A percentile compares a stretch with the other conserved stretches of the same genome.
phyloP scores from a whole-genome alignment of 1,140 invertebrate species.

The Lethrus apterus region DNA sequence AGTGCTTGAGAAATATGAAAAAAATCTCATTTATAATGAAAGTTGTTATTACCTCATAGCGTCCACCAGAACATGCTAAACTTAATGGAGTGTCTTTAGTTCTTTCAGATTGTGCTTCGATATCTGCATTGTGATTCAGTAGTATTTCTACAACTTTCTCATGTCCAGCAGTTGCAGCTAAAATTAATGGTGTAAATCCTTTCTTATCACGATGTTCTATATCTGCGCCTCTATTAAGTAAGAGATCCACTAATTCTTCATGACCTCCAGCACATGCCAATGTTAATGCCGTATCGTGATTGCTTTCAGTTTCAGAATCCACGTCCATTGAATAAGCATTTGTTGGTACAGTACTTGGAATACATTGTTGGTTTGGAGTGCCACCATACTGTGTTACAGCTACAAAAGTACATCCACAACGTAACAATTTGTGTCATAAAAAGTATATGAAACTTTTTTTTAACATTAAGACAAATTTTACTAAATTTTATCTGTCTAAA shows the following conservation, averaged over 20 bases:
- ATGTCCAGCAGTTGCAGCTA: slow-evolving; percentile 95
- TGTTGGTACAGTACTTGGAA: slow-evolving; percentile 27
- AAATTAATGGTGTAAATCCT: slow-evolving; percentile 94
- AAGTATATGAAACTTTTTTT: too few species aligned
- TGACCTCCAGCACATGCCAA: slow-evolving; percentile 96
- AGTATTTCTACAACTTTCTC: slow-evolving; percentile 91
- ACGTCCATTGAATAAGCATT: slow-evolving; percentile 71
- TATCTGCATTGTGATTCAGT: slow-evolving; percentile 85
- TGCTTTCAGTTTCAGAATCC: slow-evolving; percentile 94
- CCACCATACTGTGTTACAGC: slow-evolving; percentile 36
- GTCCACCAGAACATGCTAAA: slow-evolving; percentile 92
- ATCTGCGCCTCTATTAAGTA: slow-evolving; percentile 83
- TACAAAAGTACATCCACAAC: slow-evolving; percentile 9
- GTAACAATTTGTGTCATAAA: too few species aligned
- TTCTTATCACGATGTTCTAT: slow-evolving; percentile 99
- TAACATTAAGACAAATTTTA: too few species aligned
- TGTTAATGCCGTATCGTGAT: slow-evolving; percentile 96
- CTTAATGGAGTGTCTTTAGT: slow-evolving; percentile 98
- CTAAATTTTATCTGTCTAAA: too few species aligned
- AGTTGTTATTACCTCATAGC: slow-evolving; percentile 80
- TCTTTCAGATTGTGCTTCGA: slow-evolving; percentile 96
- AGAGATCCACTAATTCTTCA: slow-evolving; percentile 86
- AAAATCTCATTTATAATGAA: slow-evolving; percentile 1
- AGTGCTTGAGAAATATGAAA: neutral
- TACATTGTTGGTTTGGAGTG: slow-evolving; percentile 15